Evolutionary conservation across 2,888 invertebrate genomes (phyloP).

Genomic region (Pyrochroa serraticornis): DNA sequence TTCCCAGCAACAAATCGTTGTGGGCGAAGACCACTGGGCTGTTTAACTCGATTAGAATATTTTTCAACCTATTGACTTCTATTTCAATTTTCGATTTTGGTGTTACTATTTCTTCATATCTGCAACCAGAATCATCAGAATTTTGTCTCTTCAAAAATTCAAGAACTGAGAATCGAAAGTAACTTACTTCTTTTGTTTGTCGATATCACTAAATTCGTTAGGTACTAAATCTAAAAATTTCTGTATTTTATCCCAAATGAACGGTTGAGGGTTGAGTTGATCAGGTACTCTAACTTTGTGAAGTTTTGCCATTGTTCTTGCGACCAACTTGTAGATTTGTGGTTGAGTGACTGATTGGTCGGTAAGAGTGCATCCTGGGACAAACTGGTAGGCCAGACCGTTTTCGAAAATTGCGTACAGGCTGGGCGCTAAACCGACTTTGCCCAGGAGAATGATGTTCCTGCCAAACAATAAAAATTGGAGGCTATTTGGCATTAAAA

Average conservation of each 20-base stretch:
- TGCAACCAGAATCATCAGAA: conserved; percentile 53
- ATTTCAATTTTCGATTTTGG: conserved; percentile 68
- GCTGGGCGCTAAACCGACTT: conserved; percentile 80
- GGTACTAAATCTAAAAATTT: conserved; percentile 78
- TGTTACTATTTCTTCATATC: conserved; percentile 71
- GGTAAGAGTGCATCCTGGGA: conserved; percentile 80
- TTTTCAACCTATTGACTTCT: conserved; percentile 71
- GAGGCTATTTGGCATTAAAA: conserved; percentile 5
- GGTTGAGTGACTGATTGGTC: conserved; percentile 67
- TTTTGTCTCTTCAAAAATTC: not conserved
- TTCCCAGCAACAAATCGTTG: conserved; percentile 95
- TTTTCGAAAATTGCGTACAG: conserved; percentile 92
- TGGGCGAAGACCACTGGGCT: conserved; percentile 93
- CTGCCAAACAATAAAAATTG: conserved; percentile 42
- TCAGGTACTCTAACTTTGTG: conserved; percentile 65
- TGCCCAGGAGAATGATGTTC: conserved; percentile 68
- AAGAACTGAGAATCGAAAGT: too few relatives aligned
- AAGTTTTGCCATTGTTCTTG: conserved; percentile 82
- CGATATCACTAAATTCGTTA: conserved; percentile 68
- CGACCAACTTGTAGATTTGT: conserved; percentile 76
- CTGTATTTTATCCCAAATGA: conserved; percentile 78
- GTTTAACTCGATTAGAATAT: conserved; percentile 65
- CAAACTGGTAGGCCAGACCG: conserved; percentile 89
- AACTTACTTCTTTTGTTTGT: conserved; percentile 32
- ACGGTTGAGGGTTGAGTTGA: conserved; percentile 60